phyloP scores from a whole-genome alignment of 2,113 vertebrate species.

The Astur gentilis region DNA sequence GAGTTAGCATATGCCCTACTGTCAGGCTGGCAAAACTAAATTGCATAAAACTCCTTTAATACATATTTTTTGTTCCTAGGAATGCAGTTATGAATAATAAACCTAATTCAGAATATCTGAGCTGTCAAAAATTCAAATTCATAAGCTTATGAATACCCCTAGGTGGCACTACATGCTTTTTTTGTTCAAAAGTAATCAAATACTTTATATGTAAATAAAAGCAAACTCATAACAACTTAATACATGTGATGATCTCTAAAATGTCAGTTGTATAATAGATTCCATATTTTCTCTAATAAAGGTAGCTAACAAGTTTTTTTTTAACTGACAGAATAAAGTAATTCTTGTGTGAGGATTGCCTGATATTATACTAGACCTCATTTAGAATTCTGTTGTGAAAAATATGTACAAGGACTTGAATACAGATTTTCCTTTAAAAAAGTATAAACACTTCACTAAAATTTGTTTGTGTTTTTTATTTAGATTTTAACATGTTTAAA shows the following conservation, averaged over 20 bases:
- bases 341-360: neutral
- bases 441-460: neutral
- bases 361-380: neutral
- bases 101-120: neutral
- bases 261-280: neutral
- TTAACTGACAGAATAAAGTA: neutral
- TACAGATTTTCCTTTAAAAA: neutral
- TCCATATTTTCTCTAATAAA: neutral
- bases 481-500: neutral
- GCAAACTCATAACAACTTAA: neutral
- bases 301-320: neutral
- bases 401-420: neutral
- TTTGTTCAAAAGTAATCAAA: neutral
- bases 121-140: slow-evolving; percentile 1
- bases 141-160: neutral
- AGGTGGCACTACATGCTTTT: slow-evolving; percentile 46
- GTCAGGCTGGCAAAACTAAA: neutral
- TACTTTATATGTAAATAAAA: neutral
- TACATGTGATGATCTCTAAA: neutral
- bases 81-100: neutral
- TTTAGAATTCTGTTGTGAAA: neutral
- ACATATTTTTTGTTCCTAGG: neutral
- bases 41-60: neutral
- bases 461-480: neutral
- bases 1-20: neutral